Conservation (phyloP, 2,797 vertebrate genomes). For the Pampus argenteus region DNA sequence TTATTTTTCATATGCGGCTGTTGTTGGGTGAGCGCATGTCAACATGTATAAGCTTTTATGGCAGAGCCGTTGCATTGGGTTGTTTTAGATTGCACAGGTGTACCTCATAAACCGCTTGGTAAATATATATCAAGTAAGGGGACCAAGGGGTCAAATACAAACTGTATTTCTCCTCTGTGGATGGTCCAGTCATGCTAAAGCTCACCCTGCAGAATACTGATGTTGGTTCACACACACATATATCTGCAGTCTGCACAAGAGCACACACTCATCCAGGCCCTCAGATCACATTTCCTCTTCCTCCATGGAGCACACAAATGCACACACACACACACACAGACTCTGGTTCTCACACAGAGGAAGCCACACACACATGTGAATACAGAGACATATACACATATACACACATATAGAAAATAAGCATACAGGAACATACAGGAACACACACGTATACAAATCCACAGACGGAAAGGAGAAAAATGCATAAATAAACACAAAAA, state of each 20-base stretch:
- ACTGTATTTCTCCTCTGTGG: constrained; percentile 35
- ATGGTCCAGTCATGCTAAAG: constrained; percentile 48
- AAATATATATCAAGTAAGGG: background rate
- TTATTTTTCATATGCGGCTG: constrained; percentile 3
- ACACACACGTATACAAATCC: background rate
- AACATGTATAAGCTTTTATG: too few species aligned
- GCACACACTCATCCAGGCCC: constrained; percentile 46
- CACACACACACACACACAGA: background rate
- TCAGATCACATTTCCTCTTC: constrained; percentile 67
- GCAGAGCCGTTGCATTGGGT: too few species aligned
- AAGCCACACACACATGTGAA: constrained; percentile 2
- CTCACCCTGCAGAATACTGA: constrained; percentile 68
- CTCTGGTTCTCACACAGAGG: background rate
- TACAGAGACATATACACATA: constrained; percentile 8
- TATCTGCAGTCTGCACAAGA: constrained; percentile 55
- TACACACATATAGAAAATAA: background rate
- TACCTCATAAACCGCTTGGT: too few species aligned
- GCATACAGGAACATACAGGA: constrained; percentile 4
- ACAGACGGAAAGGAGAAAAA: constrained; percentile 13
- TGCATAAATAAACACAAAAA: constrained; percentile 21
- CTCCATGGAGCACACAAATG: constrained; percentile 38
- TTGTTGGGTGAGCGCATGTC: constrained; percentile 9
- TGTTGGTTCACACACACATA: constrained; percentile 60
- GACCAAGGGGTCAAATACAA: constrained; percentile 29
- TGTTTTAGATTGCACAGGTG: too few species aligned